Percentiles rank a stretch among this genome's conserved stretches.
These are phyloP conservation scores for Drosophila atripex DNA, from an alignment of 2,888 invertebrate genomes.

Conservation along the genomic window DNA sequence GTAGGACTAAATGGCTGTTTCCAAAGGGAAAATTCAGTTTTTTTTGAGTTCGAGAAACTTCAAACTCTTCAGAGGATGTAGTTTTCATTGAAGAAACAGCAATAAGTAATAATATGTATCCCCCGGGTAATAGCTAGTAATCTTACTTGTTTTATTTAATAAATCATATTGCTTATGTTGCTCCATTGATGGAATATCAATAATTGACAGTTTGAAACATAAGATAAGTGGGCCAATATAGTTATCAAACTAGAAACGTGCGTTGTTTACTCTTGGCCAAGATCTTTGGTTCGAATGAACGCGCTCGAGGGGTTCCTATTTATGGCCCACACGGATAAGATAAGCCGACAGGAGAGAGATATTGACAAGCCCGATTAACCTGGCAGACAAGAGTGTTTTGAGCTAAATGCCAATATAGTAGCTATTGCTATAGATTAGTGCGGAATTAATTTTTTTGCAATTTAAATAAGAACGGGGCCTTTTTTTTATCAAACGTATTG, in stretches of 20 bases:
- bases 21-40: not conserved
- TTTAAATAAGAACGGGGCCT: constrained; percentile 23
- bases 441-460: not conserved
- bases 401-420: not conserved
- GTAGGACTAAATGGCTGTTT: no score
- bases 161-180: not conserved
- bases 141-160: not conserved
- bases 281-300: constrained; percentile 29
- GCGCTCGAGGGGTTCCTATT: constrained; percentile 44
- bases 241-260: constrained; percentile 5
- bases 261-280: constrained; percentile 16
- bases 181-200: constrained; percentile 9
- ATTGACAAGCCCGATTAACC: constrained; percentile 12
- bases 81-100: no score
- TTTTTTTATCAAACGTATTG: constrained; percentile 19
- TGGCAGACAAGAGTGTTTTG: constrained; percentile 9
- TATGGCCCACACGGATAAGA: constrained; percentile 35
- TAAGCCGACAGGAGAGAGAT: constrained; percentile 16
- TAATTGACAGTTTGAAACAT: constrained; percentile 13
- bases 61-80: not conserved
- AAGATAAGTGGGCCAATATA: constrained; percentile 8
- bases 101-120: no score
- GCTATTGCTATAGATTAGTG: not conserved
- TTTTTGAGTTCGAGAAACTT: not conserved
- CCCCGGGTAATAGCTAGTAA: no score